Base-by-base conservation (phyloP, 1,140 invertebrate genomes). In the Druon quercuslanigerum region DNA sequence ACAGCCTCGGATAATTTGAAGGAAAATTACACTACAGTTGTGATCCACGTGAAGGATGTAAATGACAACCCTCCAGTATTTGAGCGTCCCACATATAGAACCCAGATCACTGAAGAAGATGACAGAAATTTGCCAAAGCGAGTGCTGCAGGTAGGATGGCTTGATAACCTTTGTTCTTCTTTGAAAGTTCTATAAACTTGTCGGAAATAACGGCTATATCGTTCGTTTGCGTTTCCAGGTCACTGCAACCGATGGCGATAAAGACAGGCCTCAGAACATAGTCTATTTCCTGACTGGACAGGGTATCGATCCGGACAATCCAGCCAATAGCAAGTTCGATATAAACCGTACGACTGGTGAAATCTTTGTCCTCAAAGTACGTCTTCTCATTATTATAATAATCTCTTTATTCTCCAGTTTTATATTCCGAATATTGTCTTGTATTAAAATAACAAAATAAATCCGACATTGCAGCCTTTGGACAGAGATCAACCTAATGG, bases 401-500 rank as follows among this genome's bases (percentile, higher is more conserved):
- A 51, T 80, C 25, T 33, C 5, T 3, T 33, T 33, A 33, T 33
- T 33, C 5, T 5, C 25, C 25, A 33, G 25, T 33, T 33, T 33
- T 33, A 33, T 33, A 33, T 33, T 33, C 2, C 3, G 25, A 33
- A 33, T 33, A 33, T 33, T 33, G 3, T 5, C 4, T 33, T 33
- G 25, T 33, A 33, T 33, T 33, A 33, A 3, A 33, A 33, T 33
- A 33, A 33, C 25, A 33, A 33, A 33, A 33, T 33, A 33, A 72
- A 74, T 57, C 72, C 13, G n/a, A 33, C 46, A 3, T 72, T 93
- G 13, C 93, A 98, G 95, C 96, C 97, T 16, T 91, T 99, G 88
- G 98, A 99, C 92, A 94, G 98, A 83, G 99, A 99, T 94, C 96
- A 98, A 87, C 98, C 98, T 0, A 97, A 97, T 87, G 98, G 98